A percentile compares a stretch with the other conserved stretches of the same genome.
These are phyloP conservation scores for Lateolabrax maculatus DNA, from an alignment of 2,797 vertebrate genomes.

Conservation along the genomic window DNA sequence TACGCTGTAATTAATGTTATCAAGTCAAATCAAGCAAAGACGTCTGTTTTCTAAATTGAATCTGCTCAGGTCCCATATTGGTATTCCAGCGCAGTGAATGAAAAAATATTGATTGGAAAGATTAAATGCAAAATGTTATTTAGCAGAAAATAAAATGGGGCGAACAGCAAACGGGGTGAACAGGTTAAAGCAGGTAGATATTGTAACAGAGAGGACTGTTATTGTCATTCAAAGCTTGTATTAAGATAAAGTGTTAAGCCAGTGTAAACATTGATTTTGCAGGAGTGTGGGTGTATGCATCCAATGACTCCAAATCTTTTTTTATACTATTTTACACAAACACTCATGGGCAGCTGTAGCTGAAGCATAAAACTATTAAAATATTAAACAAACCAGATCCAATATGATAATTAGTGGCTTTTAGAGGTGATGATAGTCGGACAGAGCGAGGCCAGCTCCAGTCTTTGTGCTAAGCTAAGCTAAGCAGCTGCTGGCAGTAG, in stretches of 20 bases:
- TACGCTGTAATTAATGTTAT: conserved; percentile 37
- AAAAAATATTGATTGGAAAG: conserved; percentile 60
- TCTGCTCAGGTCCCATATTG: conserved; percentile 54
- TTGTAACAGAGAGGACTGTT: conserved; percentile 26
- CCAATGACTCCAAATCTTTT: background rate
- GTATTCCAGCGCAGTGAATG: conserved; percentile 43
- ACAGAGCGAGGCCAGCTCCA: background rate
- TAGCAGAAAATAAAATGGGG: conserved; percentile 36
- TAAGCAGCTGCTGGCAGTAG: background rate
- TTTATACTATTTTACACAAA: background rate
- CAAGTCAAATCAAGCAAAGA: conserved; percentile 29
- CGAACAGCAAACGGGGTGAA: background rate
- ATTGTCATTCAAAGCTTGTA: conserved; percentile 51
- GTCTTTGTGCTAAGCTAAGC: background rate
- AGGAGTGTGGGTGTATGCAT: conserved; percentile 2
- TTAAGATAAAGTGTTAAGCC: conserved; percentile 30
- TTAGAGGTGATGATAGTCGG: background rate
- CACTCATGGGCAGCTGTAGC: background rate
- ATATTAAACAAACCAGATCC: background rate
- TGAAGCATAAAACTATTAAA: background rate
- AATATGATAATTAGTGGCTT: background rate
- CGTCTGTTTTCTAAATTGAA: conserved; percentile 50
- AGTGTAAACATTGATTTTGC: conserved; percentile 30
- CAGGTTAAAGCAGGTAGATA: conserved; percentile 26
- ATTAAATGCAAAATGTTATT: conserved; percentile 60